These are phyloP conservation scores for Electrophaes corylata DNA, from an alignment of 2,888 invertebrate species.

Conservation along the genomic window DNA sequence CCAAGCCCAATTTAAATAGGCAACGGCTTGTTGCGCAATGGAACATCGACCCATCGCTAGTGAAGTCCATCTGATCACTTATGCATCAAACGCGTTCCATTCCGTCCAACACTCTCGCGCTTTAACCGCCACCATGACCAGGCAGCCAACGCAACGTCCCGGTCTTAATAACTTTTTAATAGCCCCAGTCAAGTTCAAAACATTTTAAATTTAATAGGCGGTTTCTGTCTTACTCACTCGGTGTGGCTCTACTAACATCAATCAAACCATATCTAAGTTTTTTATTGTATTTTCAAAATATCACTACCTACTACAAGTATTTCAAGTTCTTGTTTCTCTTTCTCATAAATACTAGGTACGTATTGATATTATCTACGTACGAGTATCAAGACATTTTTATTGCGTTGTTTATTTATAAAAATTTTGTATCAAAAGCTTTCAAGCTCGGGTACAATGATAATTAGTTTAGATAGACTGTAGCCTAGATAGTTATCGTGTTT, in stretches of 20 bases:
- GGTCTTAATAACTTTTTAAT: conserved; percentile 63
- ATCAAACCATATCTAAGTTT: conserved; percentile 47
- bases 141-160: conserved; percentile 51
- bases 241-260: conserved; percentile 49
- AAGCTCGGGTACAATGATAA: conserved; percentile 25
- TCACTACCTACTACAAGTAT: neutral
- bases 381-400: conserved; percentile 10
- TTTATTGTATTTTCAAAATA: neutral
- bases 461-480: conserved; percentile 29
- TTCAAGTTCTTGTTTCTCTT: neutral
- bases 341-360: neutral
- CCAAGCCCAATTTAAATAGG: conserved; percentile 77
- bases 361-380: neutral
- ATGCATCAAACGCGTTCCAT: conserved; percentile 77
- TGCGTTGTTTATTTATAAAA: neutral
- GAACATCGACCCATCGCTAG: conserved; percentile 70
- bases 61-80: conserved; percentile 73
- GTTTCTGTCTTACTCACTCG: conserved; percentile 37
- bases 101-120: conserved; percentile 65
- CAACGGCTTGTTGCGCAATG: conserved; percentile 78
- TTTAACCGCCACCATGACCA: conserved; percentile 48
- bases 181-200: conserved; percentile 60
- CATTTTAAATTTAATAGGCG: conserved; percentile 57
- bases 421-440: conserved; percentile 11
- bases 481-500: conserved; percentile 23